These are phyloP conservation scores for Sandelia bainsii DNA, from an alignment of 2,797 vertebrate species.

Conservation along the genomic window DNA sequence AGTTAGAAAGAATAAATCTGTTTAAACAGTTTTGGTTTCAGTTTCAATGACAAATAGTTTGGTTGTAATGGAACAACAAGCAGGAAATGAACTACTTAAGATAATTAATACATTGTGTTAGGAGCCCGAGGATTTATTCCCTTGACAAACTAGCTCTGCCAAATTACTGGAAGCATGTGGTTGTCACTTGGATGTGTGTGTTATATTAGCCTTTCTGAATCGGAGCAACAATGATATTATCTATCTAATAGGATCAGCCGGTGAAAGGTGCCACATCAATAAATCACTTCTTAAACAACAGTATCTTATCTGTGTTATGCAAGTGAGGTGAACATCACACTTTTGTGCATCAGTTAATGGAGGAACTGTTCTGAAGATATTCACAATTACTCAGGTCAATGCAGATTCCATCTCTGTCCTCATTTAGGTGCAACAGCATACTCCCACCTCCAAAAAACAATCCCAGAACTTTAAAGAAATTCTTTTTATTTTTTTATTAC, in stretches of 20 bases:
- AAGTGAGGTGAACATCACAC: slow-evolving; percentile 21
- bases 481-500: no score
- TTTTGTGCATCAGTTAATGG: slow-evolving; percentile 19
- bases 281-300: slow-evolving; percentile 51
- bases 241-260: slow-evolving; percentile 45
- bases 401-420: neutral
- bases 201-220: slow-evolving; percentile 20
- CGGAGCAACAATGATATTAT: slow-evolving; percentile 51
- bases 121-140: slow-evolving; percentile 39
- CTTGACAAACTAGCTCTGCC: slow-evolving; percentile 40
- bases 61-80: slow-evolving; percentile 21
- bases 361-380: slow-evolving; percentile 21
- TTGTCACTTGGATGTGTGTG: slow-evolving; percentile 19
- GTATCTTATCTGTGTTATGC: slow-evolving; percentile 39
- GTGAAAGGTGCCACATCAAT: slow-evolving; percentile 39
- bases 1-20: neutral
- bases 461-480: neutral
- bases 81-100: slow-evolving; percentile 3
- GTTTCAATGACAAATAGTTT: slow-evolving; percentile 14
- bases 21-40: slow-evolving; percentile 11
- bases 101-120: slow-evolving; percentile 39
- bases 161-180: slow-evolving; percentile 40
- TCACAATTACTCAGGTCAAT: slow-evolving; percentile 22
- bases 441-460: slow-evolving; percentile 17
- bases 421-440: neutral